These are phyloP conservation scores for Oreocharis arfaki DNA, from an alignment of 2,113 vertebrate species.

Conservation along the genomic window DNA sequence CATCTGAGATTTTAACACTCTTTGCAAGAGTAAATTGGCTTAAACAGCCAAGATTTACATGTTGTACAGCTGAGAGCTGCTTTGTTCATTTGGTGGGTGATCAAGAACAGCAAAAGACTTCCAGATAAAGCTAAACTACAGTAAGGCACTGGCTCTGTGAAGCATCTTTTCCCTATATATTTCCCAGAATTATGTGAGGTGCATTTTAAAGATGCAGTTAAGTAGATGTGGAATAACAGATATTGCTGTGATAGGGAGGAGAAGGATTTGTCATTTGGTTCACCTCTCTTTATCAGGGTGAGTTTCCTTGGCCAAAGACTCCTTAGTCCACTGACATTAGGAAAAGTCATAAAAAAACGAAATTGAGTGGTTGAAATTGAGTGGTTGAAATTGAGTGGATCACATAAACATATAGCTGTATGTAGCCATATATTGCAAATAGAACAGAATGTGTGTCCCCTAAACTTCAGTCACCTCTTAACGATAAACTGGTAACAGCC, in stretches of 20 bases:
- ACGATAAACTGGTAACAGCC: background rate
- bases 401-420: background rate
- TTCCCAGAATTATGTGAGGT: background rate
- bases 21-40: background rate
- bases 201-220: background rate
- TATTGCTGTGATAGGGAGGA: background rate
- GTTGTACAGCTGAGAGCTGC: background rate
- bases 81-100: background rate
- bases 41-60: background rate
- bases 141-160: background rate
- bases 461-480: background rate
- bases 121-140: background rate
- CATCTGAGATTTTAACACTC: background rate
- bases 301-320: background rate
- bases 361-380: background rate
- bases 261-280: background rate
- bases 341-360: background rate
- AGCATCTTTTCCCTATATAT: background rate
- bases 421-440: background rate
- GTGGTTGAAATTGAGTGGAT: background rate
- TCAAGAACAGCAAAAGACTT: background rate
- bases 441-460: background rate
- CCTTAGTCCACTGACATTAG: background rate
- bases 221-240: background rate
- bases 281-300: background rate